Base-by-base conservation (phyloP, 2,797 vertebrate genomes). In the Mormyrops boulengeri region DNA sequence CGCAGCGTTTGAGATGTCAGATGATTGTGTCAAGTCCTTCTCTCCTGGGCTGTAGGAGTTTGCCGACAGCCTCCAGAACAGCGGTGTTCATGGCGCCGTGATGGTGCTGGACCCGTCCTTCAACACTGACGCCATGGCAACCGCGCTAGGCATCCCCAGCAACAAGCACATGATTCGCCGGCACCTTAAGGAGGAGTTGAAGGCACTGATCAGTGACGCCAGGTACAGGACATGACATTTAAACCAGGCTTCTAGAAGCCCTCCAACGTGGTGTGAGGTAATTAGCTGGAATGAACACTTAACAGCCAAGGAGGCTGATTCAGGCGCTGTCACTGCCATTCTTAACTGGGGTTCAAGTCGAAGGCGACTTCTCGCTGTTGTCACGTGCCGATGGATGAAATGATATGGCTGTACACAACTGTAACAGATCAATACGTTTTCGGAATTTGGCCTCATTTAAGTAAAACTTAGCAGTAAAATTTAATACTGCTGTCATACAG, bases 91-190 rank as follows among this genome's bases (percentile, higher is more conserved):
- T 0, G 97, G 97, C 0, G 97, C 97, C 0, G 96, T 97, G 91
- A 95, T 98, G 94, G 95, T 98, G 66, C 95, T 98, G 19, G 97
- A 98, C 87, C 96, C 97, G 9, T 95, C 96, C 0, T 98, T 98
- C 92, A 97, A 96, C n/a, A 95, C 95, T 0, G 97, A 98, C 52
- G 90, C 96, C 94, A 97, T 98, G 97, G 97, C 97, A 90, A 95
- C 95, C 0, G 95, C 95, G 11, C 94, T 98, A 89, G 96, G 97
- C 88, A 97, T 98, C 93, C 96, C 97, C 88, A 94, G 92, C 90
- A 96, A 89, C 94, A 97, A 97, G 93, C 97, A 97, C 91, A 97
- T 97, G 94, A 95, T 98, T 82, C 95, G 97, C 19, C 92, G 96
- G 34, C 97, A 97, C 93, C 96, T 98, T 53, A 94, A 95, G 0